Evolutionary conservation across 2,888 invertebrate species (phyloP).

Genomic region (Acronicta aceris): DNA sequence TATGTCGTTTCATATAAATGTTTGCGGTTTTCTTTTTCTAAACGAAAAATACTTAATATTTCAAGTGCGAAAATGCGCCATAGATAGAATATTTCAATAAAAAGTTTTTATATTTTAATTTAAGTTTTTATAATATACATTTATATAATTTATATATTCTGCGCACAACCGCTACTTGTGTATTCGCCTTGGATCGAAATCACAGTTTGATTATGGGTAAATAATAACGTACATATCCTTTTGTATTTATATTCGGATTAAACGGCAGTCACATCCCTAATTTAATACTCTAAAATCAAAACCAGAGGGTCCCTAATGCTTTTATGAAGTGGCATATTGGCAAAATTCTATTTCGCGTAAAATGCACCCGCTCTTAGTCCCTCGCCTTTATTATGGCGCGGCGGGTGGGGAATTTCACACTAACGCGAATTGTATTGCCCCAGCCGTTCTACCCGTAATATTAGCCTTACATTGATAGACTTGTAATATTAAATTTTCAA

Average conservation of each 20-base stretch:
- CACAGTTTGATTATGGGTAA: background rate
- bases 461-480: slow-evolving; percentile 55
- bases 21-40: too few relatives aligned
- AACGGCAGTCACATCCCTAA: slow-evolving; percentile 34
- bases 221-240: slow-evolving; percentile 1
- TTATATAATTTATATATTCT: too few relatives aligned
- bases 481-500: slow-evolving; percentile 57
- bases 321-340: slow-evolving; percentile 54
- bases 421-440: slow-evolving; percentile 59
- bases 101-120: too few relatives aligned
- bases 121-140: too few relatives aligned
- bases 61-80: too few relatives aligned
- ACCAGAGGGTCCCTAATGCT: slow-evolving; percentile 41
- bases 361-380: slow-evolving; percentile 54
- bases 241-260: slow-evolving; percentile 8
- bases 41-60: too few relatives aligned
- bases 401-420: slow-evolving; percentile 52
- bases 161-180: too few relatives aligned
- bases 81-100: too few relatives aligned
- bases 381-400: slow-evolving; percentile 46
- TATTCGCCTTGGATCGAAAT: too few relatives aligned
- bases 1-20: too few relatives aligned
- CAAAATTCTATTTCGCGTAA: slow-evolving; percentile 53
- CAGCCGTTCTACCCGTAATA: slow-evolving; percentile 37
- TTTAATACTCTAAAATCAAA: slow-evolving; percentile 33